These are phyloP conservation scores for Theretra japonica DNA, from an alignment of 2,888 invertebrate genomes.

Conservation along the genomic window DNA sequence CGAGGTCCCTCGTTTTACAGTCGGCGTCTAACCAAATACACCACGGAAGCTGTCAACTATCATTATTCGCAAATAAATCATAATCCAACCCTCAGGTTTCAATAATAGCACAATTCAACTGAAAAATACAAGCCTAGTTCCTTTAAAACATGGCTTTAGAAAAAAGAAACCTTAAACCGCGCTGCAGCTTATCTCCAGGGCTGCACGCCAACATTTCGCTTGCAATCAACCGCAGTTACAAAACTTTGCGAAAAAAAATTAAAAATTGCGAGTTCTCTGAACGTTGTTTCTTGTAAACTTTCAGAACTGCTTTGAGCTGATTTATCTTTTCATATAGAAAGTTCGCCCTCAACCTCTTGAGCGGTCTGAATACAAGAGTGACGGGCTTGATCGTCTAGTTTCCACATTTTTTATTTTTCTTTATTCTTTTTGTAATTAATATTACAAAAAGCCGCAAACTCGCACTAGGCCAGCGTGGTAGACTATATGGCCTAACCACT, in stretches of 20 bases:
- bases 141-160: conserved; percentile 1
- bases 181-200: background rate
- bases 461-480: too few species aligned
- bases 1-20: too few species aligned
- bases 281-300: conserved; percentile 10
- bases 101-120: background rate
- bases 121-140: background rate
- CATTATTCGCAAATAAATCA: background rate
- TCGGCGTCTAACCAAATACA: too few species aligned
- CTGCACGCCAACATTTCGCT: conserved; percentile 8
- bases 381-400: background rate
- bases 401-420: background rate
- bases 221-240: conserved; percentile 14
- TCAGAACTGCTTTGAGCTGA: conserved; percentile 3
- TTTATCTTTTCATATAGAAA: conserved; percentile 7
- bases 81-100: background rate
- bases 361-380: background rate
- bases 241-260: background rate
- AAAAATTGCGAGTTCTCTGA: background rate
- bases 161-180: background rate
- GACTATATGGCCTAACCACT: too few species aligned
- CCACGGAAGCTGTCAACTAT: too few species aligned
- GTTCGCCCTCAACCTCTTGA: background rate
- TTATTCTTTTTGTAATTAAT: too few species aligned
- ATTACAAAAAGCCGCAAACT: too few species aligned